A percentile compares a stretch with the other conserved stretches of the same genome.
Evolutionary conservation across 2,888 invertebrate genomes (phyloP).

Genomic region (Adela reaumurella): DNA sequence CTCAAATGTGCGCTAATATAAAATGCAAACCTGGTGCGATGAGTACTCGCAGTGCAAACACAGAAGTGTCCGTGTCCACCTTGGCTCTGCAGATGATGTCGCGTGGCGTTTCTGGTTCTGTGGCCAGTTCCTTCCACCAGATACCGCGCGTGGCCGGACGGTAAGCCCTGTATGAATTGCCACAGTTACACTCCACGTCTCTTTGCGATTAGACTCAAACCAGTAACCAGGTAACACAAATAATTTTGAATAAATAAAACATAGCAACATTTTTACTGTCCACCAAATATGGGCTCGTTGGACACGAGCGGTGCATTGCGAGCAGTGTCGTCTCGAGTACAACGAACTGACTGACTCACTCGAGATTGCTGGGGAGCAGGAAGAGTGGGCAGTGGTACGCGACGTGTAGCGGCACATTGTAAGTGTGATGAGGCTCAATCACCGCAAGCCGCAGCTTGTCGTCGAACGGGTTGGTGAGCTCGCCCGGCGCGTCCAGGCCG

Average conservation of each 20-base stretch:
- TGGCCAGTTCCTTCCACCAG: slow-evolving; percentile 77
- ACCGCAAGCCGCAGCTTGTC: slow-evolving; percentile 69
- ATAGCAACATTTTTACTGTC: not conserved
- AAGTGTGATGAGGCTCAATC: slow-evolving; percentile 70
- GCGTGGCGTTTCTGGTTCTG: slow-evolving; percentile 61
- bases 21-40: slow-evolving; percentile 42
- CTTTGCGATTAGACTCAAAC: too few species aligned
- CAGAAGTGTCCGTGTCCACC: slow-evolving; percentile 53
- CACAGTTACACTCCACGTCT: too few species aligned
- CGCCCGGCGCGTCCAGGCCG: slow-evolving; percentile 61
- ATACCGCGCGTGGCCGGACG: slow-evolving; percentile 68
- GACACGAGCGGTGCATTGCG: too few species aligned
- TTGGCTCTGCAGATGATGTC: slow-evolving; percentile 68
- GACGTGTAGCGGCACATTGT: slow-evolving; percentile 72
- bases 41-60: slow-evolving; percentile 65
- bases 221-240: too few species aligned
- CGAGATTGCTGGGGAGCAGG: slow-evolving; percentile 68
- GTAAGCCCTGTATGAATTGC: slow-evolving; percentile 50
- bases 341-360: too few species aligned
- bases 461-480: slow-evolving; percentile 71
- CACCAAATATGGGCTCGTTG: too few species aligned
- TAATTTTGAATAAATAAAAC: too few species aligned
- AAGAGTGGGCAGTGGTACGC: slow-evolving; percentile 79
- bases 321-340: too few species aligned
- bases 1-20: too few species aligned